Evolutionary conservation across 2,113 vertebrate genomes (phyloP), one percentile per base, ranked within the genome.

Genomic region (Sander vitreus): DNA sequence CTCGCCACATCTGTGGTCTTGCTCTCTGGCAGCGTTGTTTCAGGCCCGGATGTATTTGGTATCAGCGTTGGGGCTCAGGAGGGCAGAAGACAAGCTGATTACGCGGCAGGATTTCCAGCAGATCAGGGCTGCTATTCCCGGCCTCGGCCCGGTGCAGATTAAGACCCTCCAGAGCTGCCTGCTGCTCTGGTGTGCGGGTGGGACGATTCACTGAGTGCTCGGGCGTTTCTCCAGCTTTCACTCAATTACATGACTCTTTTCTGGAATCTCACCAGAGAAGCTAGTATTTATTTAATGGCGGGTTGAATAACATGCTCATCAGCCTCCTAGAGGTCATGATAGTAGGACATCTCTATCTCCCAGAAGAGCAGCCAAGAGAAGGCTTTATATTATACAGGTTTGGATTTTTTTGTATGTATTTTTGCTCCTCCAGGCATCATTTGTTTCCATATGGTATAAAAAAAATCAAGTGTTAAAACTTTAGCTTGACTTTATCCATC

Each of bases 51-150:
- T 21, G 63, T 11, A 43, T 54, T 81, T 67, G 27, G 55, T 65
- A 9, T 72, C 79, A 45, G 68, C 54, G 3, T 57, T 39, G 21
- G 8, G 53, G 80, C 59, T 89, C 86, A 90, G 82, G 43, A 85
- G 69, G 47, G 23, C 83, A 78, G 57, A 85, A 62, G 73, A 68
- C 87, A 91, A 93, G 90, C 93, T 75, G 93, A 87, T 94, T 93
- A 93, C 8, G 36, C 7, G 1, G 10, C 27, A 33, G 80, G 90
- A 87, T 89, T 91, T 88, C 77, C 58, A 89, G 78, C 70, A 25
- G 93, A 85, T 94, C 88, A 93, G 85, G 67, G 86, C 72, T 66
- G 73, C 94, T 94, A 94, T 93, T 94, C 89, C 73, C 25, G n/a
- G 86, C 84, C 48, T 25, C 27, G 10, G 66, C 10, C 23, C 10